Base-by-base conservation (phyloP, 2,888 invertebrate species). In the Drosophila tanythrix region DNA sequence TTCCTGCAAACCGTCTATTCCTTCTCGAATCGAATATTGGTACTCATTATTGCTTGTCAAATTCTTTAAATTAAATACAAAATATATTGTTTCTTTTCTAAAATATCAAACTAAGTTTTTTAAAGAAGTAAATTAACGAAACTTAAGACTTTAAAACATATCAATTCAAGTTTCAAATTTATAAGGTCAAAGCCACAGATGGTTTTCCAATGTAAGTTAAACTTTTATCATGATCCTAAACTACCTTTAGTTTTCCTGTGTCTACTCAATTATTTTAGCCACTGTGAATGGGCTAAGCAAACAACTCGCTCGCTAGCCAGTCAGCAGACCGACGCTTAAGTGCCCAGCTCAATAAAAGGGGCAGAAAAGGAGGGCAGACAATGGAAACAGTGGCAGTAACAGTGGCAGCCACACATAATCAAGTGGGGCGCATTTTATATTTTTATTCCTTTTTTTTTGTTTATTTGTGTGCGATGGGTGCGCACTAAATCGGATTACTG, bases 401-500 rank as follows among this genome's bases (percentile, higher is more conserved):
- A 46, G 46, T 46, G 21, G 21, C 43, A 25, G 57, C 18, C 66
- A 66, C 70, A 76, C 67, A 83, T 88, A 85, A 83, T 88, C 73
- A 78, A 71, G 88, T 72, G 71, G 69, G 31, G 48, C 46, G 25
- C 25, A 15, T 46, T 46, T 46, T 25, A 46, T 46, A 15, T 25
- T 25, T 46, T 46, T 15, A 25, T 63, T 55, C 31, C 10, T 15
- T 58, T 57, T 40, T 40, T 36, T 50, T 33, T 46, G 57, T 29
- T 65, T 43, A 67, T 60, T 48, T 48, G 60, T 31, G 36, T 36
- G 51, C 36, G 63, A 2, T 57, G 31, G 69, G 18, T 52, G 70
- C 62, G 74, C 61, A 87, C 74, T 76, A 90, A 87, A 90, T 90
- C 86, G 90, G 90, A 90, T 87, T 87, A 90, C 73, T 72, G 73